phyloP scores from a whole-genome alignment of 2,797 vertebrate genomes.

The Eulemur mongoz region DNA sequence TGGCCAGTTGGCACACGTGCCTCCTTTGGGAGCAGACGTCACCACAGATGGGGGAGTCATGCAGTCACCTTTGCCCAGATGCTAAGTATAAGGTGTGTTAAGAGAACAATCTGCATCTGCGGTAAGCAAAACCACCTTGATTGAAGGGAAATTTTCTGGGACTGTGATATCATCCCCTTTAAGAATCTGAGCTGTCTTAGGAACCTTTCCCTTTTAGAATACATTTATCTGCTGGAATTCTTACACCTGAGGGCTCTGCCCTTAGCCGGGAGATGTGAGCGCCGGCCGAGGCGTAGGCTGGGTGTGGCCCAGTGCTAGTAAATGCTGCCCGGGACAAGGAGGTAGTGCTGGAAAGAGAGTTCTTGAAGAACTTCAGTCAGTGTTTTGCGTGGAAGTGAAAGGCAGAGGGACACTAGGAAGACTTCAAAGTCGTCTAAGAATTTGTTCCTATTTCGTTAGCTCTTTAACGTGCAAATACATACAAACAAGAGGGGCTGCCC shows the following conservation, averaged over 20 bases:
- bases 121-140: not conserved
- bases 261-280: not conserved
- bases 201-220: not conserved
- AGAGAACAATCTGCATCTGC: not conserved
- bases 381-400: not conserved
- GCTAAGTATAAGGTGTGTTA: not conserved
- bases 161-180: not conserved
- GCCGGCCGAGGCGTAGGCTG: accelerated
- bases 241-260: not conserved
- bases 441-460: not conserved
- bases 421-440: not conserved
- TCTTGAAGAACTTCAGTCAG: not conserved
- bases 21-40: not conserved
- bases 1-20: not conserved
- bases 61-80: not conserved
- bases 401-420: not conserved
- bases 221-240: not conserved
- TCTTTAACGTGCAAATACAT: not conserved
- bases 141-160: not conserved
- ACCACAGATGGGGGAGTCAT: not conserved
- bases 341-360: not conserved
- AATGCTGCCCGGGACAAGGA: not conserved
- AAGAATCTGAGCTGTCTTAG: not conserved
- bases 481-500: not conserved
- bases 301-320: accelerated